Conservation (phyloP, 1,140 invertebrate genomes). For the Penaeus vannamei region DNA sequence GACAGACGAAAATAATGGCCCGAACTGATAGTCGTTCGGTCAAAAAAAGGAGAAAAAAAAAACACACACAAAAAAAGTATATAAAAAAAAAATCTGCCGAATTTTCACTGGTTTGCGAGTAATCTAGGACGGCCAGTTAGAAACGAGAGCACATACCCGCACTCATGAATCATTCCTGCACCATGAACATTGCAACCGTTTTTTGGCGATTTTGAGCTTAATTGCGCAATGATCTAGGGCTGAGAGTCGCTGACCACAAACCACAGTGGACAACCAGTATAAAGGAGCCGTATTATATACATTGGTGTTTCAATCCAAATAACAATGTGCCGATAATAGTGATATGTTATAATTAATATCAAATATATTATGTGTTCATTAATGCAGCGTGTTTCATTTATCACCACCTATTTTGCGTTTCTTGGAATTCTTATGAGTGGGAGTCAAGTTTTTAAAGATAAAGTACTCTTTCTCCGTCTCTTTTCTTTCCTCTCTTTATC, state of each 20-base stretch:
- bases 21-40: too few relatives aligned
- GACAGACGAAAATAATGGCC: too few relatives aligned
- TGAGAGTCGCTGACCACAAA: constrained; percentile 46
- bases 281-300: constrained; percentile 55
- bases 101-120: too few relatives aligned
- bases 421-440: not conserved
- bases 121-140: too few relatives aligned
- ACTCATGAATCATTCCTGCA: too few relatives aligned
- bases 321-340: constrained; percentile 59
- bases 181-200: too few relatives aligned
- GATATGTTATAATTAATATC: constrained; percentile 63
- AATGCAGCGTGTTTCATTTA: constrained; percentile 40
- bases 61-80: too few relatives aligned
- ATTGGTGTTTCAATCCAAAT: constrained; percentile 61
- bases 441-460: not conserved
- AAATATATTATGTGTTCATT: constrained; percentile 64
- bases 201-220: too few relatives aligned
- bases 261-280: constrained; percentile 48
- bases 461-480: too few relatives aligned
- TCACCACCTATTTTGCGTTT: not conserved
- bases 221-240: not conserved
- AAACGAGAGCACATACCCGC: too few relatives aligned
- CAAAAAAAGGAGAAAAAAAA: too few relatives aligned
- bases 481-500: not conserved
- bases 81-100: too few relatives aligned